Evolutionary conservation across 2,113 vertebrate species (phyloP), one percentile per base, ranked within the genome.

Genomic region (Sciurus niger): DNA sequence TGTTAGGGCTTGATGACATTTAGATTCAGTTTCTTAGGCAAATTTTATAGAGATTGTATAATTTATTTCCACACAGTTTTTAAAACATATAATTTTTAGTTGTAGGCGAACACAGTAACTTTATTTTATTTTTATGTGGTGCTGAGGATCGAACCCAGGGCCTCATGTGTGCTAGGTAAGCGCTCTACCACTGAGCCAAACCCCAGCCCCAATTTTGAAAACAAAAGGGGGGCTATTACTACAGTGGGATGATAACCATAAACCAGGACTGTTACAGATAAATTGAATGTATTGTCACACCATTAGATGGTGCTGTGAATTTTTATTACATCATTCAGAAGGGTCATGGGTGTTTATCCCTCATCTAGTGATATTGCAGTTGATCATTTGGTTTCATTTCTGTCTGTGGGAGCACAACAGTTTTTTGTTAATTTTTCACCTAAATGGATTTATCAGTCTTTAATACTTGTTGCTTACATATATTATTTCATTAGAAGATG

Each of bases 11-110:
- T 96, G 67, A 58, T 89, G 37, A 78, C 28, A 94, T 93, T 90
- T 93, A 80, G 37, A 8, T 94, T 79, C n/a, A 68, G n/a, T 92
- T 90, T 84, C 9, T 93, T 96, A 73, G 70, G 51, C 89, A 90
- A 94, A 82, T 67, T 83, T 90, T n/a, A 77, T 82, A 65, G 22
- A 40, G 70, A 79, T 82, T 53, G 4, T 53, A 25, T 90, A 84
- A 51, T 84, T 87, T 95, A 92, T 86, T 94, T 93, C 20, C 34
- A 86, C 0, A 94, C 48, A 76, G 40, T 48, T 48, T 48, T 48
- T 48, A 9, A 48, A 8, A 9, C 9, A 8, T 48, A 48, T 48
- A 48, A 48, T 48, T 48, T 48, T 48, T 48, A 48, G 46, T 48
- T 48, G 46, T 48, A 48, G 46, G 46, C 9, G 46, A 48, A 48